These are phyloP conservation scores for Protosalanx chinensis DNA, from an alignment of 2,797 vertebrate species.

Conservation along the genomic window DNA sequence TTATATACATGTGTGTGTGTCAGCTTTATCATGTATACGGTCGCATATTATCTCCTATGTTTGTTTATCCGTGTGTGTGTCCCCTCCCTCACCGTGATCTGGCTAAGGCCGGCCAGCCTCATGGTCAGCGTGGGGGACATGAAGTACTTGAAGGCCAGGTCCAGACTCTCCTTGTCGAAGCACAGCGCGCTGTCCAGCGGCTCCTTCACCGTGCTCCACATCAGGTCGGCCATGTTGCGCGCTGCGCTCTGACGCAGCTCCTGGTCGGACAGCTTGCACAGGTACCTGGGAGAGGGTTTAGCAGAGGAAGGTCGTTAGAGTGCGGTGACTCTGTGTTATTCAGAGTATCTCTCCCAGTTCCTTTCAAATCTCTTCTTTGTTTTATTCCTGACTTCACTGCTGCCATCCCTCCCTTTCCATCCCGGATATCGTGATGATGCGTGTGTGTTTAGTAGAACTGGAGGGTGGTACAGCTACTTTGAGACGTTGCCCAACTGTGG, in stretches of 20 bases:
- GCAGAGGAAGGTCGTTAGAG: background rate
- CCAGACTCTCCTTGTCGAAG: slow-evolving; percentile 97
- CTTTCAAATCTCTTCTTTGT: no score
- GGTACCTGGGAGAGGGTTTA: slow-evolving; percentile 75
- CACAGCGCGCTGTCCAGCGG: slow-evolving; percentile 95
- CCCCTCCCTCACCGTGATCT: slow-evolving; percentile 87
- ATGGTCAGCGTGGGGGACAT: slow-evolving; percentile 99
- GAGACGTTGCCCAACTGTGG: no score
- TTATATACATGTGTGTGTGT: no score
- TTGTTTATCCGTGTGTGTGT: background rate
- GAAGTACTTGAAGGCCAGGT: slow-evolving; percentile 98
- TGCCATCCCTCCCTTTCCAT: no score
- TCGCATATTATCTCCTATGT: background rate
- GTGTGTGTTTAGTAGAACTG: no score
- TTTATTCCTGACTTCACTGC: no score
- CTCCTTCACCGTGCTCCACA: slow-evolving; percentile 99
- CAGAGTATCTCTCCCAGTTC: no score
- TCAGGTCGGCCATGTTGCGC: slow-evolving; percentile 97
- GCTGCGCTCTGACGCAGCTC: slow-evolving; percentile 95
- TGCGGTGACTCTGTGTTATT: background rate
- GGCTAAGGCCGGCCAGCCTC: slow-evolving; percentile 96
- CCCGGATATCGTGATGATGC: no score
- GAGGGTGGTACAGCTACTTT: no score
- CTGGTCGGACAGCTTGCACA: slow-evolving; percentile 97
- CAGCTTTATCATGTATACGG: no score